phyloP scores from a whole-genome alignment of 92 coral and sea anemone genomes.

The Epizoanthus scotinus region DNA sequence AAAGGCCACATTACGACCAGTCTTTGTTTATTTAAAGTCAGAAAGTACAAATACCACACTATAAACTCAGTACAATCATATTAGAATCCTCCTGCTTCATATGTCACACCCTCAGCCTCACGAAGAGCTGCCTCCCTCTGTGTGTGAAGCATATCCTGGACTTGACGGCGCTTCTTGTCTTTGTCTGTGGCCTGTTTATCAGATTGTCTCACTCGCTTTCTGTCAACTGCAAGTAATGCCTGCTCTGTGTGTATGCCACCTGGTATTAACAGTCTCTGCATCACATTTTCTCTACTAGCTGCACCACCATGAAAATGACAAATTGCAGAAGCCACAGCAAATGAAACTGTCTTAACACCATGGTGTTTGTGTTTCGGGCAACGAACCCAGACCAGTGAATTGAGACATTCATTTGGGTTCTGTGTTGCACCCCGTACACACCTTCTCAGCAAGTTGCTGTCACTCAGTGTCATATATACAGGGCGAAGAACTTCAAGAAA shows the following conservation, averaged over 20 bases:
- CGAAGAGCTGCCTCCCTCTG: slow-evolving; percentile 38
- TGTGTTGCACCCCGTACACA: too few species aligned
- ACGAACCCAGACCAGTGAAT: too few species aligned
- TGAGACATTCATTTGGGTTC: too few species aligned
- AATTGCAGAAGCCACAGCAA: too few species aligned
- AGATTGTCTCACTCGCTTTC: slow-evolving; percentile 17
- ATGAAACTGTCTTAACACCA: too few species aligned
- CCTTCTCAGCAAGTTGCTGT: too few species aligned
- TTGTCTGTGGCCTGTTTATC: slow-evolving; percentile 10
- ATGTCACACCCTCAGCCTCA: slow-evolving; percentile 39
- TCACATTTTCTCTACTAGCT: too few species aligned
- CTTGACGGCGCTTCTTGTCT: slow-evolving; percentile 1
- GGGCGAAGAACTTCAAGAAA: too few species aligned
- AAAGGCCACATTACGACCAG: neutral
- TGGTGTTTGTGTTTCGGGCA: too few species aligned
- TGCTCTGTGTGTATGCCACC: slow-evolving; percentile 27
- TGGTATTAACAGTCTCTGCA: slow-evolving; percentile 47
- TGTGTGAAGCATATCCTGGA: neutral
- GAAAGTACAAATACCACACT: neutral
- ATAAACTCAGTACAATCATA: too few species aligned
- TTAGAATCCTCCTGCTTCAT: slow-evolving; percentile 41
- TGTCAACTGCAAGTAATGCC: slow-evolving; percentile 22
- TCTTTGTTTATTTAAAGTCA: slow-evolving; percentile 4
- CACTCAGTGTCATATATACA: too few species aligned
- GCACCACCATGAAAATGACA: too few species aligned